These are phyloP conservation scores for Papilio protenor DNA, from an alignment of 2,888 invertebrate genomes.

Conservation along the genomic window DNA sequence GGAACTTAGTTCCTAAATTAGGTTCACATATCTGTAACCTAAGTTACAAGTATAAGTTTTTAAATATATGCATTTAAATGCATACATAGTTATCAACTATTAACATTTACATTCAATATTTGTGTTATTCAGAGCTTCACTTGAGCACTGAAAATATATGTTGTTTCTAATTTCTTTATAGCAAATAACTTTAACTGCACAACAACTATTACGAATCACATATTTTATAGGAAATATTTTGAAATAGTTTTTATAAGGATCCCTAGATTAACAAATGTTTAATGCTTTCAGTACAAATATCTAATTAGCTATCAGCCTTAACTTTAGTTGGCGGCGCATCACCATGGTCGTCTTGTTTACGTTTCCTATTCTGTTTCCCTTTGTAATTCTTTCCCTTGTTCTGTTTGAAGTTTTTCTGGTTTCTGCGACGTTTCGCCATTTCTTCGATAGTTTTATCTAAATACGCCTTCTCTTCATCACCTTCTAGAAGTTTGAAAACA, in stretches of 20 bases:
- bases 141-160: neutral
- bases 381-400: conserved; percentile 67
- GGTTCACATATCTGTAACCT: neutral
- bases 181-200: neutral
- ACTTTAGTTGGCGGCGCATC: conserved; percentile 66
- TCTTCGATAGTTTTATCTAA: conserved; percentile 86
- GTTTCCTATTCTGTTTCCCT: conserved; percentile 66
- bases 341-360: conserved; percentile 62
- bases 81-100: neutral
- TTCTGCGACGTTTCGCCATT: conserved; percentile 84
- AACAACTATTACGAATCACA: conserved; percentile 6
- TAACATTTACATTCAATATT: neutral
- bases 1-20: conserved; percentile 25
- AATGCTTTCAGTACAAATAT: conserved; percentile 30
- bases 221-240: conserved; percentile 1
- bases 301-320: conserved; percentile 62
- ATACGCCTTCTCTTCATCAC: conserved; percentile 88
- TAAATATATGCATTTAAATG: neutral
- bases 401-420: conserved; percentile 69
- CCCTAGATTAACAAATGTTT: conserved; percentile 20
- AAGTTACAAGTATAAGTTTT: neutral
- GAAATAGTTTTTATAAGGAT: neutral
- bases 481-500: conserved; percentile 85
- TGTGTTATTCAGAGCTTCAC: neutral
- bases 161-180: neutral